Percentiles rank a stretch among this genome's conserved stretches.
Conservation (phyloP, 2,113 vertebrate species). For the Proteles cristata region DNA sequence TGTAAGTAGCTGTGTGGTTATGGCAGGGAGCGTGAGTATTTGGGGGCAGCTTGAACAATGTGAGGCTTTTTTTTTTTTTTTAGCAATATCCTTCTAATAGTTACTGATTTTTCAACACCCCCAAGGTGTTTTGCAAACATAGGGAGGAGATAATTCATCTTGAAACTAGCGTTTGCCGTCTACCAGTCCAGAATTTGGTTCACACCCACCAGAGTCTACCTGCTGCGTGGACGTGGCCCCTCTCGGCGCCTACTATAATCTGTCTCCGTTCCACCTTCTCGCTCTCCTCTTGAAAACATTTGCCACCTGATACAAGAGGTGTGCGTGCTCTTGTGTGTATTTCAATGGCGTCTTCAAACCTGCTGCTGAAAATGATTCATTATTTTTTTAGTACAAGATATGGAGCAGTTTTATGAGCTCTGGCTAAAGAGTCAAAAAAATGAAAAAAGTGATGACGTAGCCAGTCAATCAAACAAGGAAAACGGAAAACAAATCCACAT, state of each 20-base stretch:
- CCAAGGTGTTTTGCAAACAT: background rate
- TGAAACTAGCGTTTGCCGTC: background rate
- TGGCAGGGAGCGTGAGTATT: background rate
- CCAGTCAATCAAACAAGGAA: conserved; percentile 88
- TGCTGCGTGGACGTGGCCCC: background rate
- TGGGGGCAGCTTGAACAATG: background rate
- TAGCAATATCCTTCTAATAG: background rate
- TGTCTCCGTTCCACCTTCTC: background rate
- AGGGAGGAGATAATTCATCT: background rate
- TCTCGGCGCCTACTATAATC: background rate
- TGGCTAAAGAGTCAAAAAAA: conserved; percentile 96
- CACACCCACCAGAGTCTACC: background rate
- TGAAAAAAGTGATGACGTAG: conserved; percentile 91
- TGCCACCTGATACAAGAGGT: background rate
- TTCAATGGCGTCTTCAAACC: conserved; percentile 42
- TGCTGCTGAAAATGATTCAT: conserved; percentile 78
- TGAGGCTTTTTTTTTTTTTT: background rate
- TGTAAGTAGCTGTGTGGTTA: background rate
- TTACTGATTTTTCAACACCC: background rate
- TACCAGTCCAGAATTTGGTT: background rate
- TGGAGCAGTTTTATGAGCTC: conserved; percentile 97
- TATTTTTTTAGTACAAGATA: conserved; percentile 93
- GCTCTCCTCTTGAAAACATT: conserved; percentile 18
- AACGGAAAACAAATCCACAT: conserved; percentile 98
- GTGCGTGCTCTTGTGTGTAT: background rate